Evolutionary conservation across 1,140 invertebrate species (phyloP).

Genomic region (Maniola jurtina): DNA sequence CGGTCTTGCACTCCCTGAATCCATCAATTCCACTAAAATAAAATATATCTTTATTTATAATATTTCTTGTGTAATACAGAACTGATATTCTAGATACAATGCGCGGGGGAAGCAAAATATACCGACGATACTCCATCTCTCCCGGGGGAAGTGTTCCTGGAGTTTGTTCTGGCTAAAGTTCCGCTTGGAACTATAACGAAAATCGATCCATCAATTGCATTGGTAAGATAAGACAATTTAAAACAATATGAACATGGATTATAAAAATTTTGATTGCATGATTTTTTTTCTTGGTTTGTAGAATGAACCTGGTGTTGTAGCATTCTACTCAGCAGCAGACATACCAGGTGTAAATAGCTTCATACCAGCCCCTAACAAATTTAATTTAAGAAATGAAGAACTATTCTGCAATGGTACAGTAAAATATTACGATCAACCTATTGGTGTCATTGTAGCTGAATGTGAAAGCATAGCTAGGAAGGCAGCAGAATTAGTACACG

Average conservation of each 20-base stretch:
- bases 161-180: slow-evolving; percentile 78
- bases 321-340: slow-evolving; percentile 79
- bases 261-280: no score
- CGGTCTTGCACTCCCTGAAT: no score
- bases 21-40: no score
- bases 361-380: slow-evolving; percentile 33
- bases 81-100: slow-evolving; percentile 61
- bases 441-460: slow-evolving; percentile 85
- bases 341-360: slow-evolving; percentile 81
- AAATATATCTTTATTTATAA: neutral
- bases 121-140: slow-evolving; percentile 80
- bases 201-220: slow-evolving; percentile 73
- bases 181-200: slow-evolving; percentile 62
- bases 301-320: slow-evolving; percentile 81
- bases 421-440: slow-evolving; percentile 83
- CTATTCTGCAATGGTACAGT: slow-evolving; percentile 76
- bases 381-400: slow-evolving; percentile 64
- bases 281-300: neutral
- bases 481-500: slow-evolving; percentile 82
- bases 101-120: slow-evolving; percentile 83
- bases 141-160: slow-evolving; percentile 81
- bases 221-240: neutral
- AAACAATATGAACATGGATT: no score
- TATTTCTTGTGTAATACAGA: slow-evolving; percentile 25
- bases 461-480: slow-evolving; percentile 80